phyloP scores from a whole-genome alignment of 2,113 vertebrate species.

The Eudyptes chrysolophus region DNA sequence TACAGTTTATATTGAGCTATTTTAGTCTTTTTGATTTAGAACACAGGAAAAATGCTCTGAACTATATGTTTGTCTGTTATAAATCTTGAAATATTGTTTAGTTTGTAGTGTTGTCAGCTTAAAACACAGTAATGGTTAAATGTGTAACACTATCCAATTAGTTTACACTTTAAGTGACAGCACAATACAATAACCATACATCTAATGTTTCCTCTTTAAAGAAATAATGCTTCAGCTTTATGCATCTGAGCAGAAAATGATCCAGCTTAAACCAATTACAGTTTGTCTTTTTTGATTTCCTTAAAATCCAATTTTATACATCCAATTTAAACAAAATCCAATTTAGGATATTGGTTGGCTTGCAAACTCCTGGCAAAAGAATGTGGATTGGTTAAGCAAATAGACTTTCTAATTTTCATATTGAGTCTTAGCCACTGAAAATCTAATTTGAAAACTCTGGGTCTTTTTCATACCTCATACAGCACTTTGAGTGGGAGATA shows the following conservation, averaged over 20 bases:
- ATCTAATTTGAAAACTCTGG: slow-evolving; percentile 10
- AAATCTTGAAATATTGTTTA: not conserved
- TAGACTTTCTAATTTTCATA: slow-evolving; percentile 45
- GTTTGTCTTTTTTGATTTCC: not conserved
- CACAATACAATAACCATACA: not conserved
- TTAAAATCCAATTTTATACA: slow-evolving; percentile 28
- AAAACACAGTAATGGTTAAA: not conserved
- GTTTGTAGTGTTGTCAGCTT: not conserved
- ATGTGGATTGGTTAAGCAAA: slow-evolving; percentile 2
- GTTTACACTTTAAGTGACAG: not conserved
- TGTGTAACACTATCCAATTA: not conserved
- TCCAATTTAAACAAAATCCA: slow-evolving; percentile 34
- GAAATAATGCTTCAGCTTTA: slow-evolving; percentile 6
- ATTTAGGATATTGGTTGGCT: not conserved
- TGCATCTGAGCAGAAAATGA: not conserved
- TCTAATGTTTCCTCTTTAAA: not conserved
- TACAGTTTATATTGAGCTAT: not conserved
- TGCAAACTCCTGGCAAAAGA: not conserved
- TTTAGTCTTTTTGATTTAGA: not conserved
- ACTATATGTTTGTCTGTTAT: not conserved
- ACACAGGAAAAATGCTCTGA: not conserved
- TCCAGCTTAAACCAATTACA: slow-evolving; percentile 2
- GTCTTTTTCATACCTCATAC: not conserved
- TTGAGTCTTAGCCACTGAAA: slow-evolving; percentile 25
- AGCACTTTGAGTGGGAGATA: not conserved